Conservation (phyloP, 2,888 invertebrate species). For the Heliconius charithonia region DNA sequence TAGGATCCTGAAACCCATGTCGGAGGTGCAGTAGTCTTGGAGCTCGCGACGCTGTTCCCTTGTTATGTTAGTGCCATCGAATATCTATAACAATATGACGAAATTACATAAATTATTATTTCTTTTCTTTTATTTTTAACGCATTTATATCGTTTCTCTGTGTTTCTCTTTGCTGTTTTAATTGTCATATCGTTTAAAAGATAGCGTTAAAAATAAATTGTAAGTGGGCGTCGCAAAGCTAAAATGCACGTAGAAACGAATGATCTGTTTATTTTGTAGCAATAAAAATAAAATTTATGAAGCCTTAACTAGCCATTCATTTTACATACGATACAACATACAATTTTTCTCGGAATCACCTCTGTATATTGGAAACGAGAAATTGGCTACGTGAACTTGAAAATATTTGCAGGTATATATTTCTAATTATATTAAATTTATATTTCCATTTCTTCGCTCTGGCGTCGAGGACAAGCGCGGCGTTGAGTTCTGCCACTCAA, state of each 20-base stretch:
- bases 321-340: neutral
- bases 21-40: constrained; percentile 87
- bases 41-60: constrained; percentile 90
- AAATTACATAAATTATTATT: neutral
- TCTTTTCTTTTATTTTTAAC: neutral
- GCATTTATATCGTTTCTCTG: too few species aligned
- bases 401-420: neutral
- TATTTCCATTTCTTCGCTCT: too few species aligned
- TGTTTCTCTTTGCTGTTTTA: too few species aligned
- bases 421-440: too few species aligned
- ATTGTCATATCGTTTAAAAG: too few species aligned
- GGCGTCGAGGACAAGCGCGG: too few species aligned
- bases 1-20: constrained; percentile 92
- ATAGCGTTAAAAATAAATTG: too few species aligned
- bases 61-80: constrained; percentile 97
- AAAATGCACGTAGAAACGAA: neutral
- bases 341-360: neutral
- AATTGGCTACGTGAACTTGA: neutral
- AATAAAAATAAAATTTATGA: neutral
- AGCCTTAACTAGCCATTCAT: neutral
- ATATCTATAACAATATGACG: constrained; percentile 84
- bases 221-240: neutral
- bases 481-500: too few species aligned
- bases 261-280: neutral
- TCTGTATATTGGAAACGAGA: neutral